Evolutionary conservation across 2,797 vertebrate species (phyloP).

Genomic region (Gouania willdenowi): DNA sequence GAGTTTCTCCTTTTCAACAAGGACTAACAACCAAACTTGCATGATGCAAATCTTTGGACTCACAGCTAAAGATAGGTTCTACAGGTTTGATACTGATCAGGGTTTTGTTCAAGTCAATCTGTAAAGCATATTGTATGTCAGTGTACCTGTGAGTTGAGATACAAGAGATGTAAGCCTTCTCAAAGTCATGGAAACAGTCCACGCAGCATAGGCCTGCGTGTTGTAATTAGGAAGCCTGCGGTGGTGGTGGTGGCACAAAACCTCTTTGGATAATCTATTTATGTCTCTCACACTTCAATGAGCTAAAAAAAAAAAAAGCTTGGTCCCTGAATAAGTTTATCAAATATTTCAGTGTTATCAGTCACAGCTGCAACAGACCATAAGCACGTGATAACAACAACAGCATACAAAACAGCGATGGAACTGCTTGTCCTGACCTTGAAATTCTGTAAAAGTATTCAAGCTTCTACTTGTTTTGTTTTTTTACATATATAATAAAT

Average conservation of each 20-base stretch:
- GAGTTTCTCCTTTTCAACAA: too few species aligned
- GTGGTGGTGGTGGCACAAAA: slow-evolving; percentile 41
- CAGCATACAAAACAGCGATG: slow-evolving; percentile 20
- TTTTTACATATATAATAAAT: too few species aligned
- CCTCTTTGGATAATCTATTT: slow-evolving; percentile 70
- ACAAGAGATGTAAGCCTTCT: neutral
- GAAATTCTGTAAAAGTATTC: slow-evolving; percentile 23
- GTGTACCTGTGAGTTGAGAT: too few species aligned
- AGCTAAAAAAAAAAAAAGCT: slow-evolving; percentile 61
- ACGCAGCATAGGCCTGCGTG: neutral
- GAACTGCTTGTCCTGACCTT: slow-evolving; percentile 23
- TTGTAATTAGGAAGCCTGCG: slow-evolving; percentile 19
- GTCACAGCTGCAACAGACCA: slow-evolving; percentile 43
- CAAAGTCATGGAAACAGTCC: too few species aligned
- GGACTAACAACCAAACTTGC: too few species aligned
- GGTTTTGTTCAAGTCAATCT: too few species aligned
- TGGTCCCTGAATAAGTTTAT: slow-evolving; percentile 65
- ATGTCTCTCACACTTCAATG: slow-evolving; percentile 71
- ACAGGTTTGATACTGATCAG: too few species aligned
- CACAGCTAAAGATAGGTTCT: too few species aligned
- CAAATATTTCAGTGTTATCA: slow-evolving; percentile 57
- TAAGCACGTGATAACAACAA: slow-evolving; percentile 30
- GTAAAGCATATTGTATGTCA: too few species aligned
- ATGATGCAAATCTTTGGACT: too few species aligned
- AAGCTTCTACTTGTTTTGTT: too few species aligned